Percentiles rank a stretch among this genome's conserved stretches.
These are phyloP conservation scores for Stichodactyla mertensii DNA, from an alignment of 64 coral and sea anemone species.

Conservation along the genomic window DNA sequence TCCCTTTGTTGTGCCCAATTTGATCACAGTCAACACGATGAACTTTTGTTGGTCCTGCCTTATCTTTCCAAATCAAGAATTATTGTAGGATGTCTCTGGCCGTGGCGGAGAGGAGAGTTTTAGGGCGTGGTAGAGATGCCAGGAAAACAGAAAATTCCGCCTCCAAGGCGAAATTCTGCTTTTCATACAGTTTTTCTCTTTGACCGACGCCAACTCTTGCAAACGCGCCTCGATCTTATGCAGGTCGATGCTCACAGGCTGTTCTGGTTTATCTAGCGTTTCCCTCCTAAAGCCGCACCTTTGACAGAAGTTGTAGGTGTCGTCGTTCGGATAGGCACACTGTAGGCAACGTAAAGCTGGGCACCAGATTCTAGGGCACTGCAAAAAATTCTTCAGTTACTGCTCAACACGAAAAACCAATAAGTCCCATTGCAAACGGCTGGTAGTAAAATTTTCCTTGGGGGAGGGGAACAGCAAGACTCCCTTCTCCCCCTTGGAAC, in stretches of 20 bases:
- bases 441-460: not conserved
- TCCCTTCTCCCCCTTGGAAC: not conserved
- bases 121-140: not conserved
- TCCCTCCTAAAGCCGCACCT: slow-evolving; percentile 17
- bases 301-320: slow-evolving; percentile 15
- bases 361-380: slow-evolving; percentile 25
- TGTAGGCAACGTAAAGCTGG: slow-evolving; percentile 10
- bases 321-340: slow-evolving; percentile 23
- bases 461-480: slow-evolving; percentile 11
- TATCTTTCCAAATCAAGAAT: slow-evolving; percentile 7
- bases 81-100: not conserved
- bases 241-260: not conserved
- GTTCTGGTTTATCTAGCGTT: not conserved
- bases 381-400: not conserved
- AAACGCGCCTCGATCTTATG: not conserved
- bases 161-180: not conserved
- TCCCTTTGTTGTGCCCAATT: not conserved
- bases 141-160: not conserved
- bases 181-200: slow-evolving; percentile 8
- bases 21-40: not conserved
- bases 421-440: slow-evolving; percentile 30
- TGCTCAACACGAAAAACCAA: not conserved
- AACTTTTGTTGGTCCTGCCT: not conserved
- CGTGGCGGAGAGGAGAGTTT: not conserved
- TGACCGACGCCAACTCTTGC: not conserved